Base-by-base conservation (phyloP, 1,140 invertebrate species). In the Zaprionus kolodkinae region DNA sequence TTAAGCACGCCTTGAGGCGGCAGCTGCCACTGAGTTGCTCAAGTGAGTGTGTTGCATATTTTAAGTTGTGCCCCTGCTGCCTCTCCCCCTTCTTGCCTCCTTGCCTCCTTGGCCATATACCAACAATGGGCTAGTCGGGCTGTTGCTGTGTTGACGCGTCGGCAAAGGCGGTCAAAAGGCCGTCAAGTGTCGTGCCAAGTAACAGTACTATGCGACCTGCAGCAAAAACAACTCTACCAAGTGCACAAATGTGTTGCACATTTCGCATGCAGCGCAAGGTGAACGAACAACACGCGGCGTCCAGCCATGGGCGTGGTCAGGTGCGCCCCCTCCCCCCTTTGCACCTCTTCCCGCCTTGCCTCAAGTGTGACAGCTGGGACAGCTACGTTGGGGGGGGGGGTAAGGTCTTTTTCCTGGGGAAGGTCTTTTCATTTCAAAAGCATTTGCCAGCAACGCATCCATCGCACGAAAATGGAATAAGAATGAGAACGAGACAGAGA, bases 221-320 rank as follows among this genome's bases (percentile, higher is more conserved):
- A 52, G 21, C 63, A 40, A 13, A 55, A 69, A 38, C 57, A 65
- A 66, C 69, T 71, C 59, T 56, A 67, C 73, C 74, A 85, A 82
- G 83, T 87, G 83, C 79, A 76, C 72, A 79, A 81, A 85, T 85
- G 70, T 85, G 81, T 85, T 85, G 81, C 65, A 71, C 82, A 86
- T 86, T 86, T 82, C 66, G 65, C 64, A 86, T 86, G 83, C 79
- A 79, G 38, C 17, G 33, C 72, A 70, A 74, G 66, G 72, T 69
- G 52, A 76, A 64, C 55, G 25, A 40, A 48, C 45, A 50, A 30
- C 69, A 54, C 13, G 25, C 15, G n/a, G n/a, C 21, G 21, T 21
- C 65, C 56, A 17, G 27, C 27, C 27, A 45, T 15, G 65, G 72
- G 72, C 66, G 67, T 75, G 60, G 72, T 69, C 72, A 69, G 72